Percentiles rank a stretch among this genome's conserved stretches.
Conservation (phyloP, 1,140 invertebrate species). For the Ooceraea biroi region DNA sequence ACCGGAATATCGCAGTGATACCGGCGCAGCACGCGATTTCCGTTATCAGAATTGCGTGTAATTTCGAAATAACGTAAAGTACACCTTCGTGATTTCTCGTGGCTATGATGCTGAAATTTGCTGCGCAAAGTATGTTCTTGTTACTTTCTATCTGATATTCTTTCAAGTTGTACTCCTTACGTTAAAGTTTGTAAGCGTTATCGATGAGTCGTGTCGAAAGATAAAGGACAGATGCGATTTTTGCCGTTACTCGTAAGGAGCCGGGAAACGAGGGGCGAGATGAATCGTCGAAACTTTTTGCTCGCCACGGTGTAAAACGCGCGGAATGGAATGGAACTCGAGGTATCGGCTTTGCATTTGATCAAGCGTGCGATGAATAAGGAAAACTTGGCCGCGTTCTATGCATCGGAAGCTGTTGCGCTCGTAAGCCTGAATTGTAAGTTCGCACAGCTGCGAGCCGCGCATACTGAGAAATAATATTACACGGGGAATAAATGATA, state of each 20-base stretch:
- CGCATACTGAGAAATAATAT: slow-evolving; percentile 41
- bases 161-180: slow-evolving; percentile 2
- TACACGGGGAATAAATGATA: slow-evolving; percentile 30
- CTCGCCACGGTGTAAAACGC: slow-evolving; percentile 36
- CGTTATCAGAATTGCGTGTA: not conserved
- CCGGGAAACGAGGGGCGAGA: slow-evolving; percentile 6
- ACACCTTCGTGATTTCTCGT: too few species aligned
- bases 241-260: not conserved
- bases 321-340: slow-evolving; percentile 47
- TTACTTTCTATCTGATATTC: not conserved
- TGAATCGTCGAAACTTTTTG: slow-evolving; percentile 51
- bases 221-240: slow-evolving; percentile 41
- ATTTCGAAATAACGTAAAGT: not conserved
- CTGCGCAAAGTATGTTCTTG: not conserved
- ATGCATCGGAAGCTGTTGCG: slow-evolving; percentile 54
- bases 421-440: slow-evolving; percentile 54
- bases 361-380: slow-evolving; percentile 62
- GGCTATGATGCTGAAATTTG: not conserved
- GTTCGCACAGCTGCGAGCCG: slow-evolving; percentile 26
- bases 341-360: slow-evolving; percentile 61
- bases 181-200: not conserved
- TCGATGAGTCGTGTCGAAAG: not conserved
- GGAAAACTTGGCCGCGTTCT: slow-evolving; percentile 56
- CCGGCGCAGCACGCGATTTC: not conserved
- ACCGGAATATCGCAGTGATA: slow-evolving; percentile 4